Evolutionary conservation across 2,888 invertebrate genomes (phyloP).

Genomic region (Tromatobia lineatoria): DNA sequence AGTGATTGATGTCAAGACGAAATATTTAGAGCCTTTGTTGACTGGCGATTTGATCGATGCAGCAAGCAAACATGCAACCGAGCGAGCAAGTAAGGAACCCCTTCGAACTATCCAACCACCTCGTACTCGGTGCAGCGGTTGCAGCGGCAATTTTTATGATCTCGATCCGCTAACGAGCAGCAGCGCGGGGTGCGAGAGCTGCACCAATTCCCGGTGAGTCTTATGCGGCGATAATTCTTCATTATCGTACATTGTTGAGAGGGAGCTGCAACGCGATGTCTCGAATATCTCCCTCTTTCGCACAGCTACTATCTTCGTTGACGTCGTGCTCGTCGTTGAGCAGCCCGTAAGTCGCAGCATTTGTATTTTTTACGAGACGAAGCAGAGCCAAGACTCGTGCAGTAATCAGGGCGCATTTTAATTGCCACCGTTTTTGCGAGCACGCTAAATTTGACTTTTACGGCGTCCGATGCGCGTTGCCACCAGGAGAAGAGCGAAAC

Average conservation of each 20-base stretch:
- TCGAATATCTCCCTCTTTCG: constrained; percentile 54
- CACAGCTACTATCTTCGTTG: constrained; percentile 46
- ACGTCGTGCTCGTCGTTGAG: constrained; percentile 59
- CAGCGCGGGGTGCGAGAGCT: constrained; percentile 70
- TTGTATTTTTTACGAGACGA: constrained; percentile 69
- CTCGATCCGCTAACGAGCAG: constrained; percentile 83
- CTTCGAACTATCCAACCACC: constrained; percentile 31
- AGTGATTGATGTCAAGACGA: too few relatives aligned
- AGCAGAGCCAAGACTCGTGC: constrained; percentile 28
- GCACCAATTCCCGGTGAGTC: constrained; percentile 77
- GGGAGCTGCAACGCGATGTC: constrained; percentile 55
- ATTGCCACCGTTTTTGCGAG: constrained; percentile 76
- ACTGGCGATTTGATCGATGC: too few relatives aligned
- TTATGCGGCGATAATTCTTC: constrained; percentile 85
- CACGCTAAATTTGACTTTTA: constrained; percentile 77
- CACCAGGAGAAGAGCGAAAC: constrained; percentile 22
- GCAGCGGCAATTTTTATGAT: constrained; percentile 82
- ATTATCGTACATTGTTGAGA: constrained; percentile 85
- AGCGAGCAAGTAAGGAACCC: too few relatives aligned
- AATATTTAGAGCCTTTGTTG: too few relatives aligned
- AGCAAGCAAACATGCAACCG: too few relatives aligned
- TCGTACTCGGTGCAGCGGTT: constrained; percentile 41
- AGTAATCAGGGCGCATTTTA: constrained; percentile 80
- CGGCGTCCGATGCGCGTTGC: constrained; percentile 33
- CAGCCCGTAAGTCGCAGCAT: constrained; percentile 28